Percentiles rank a stretch among this genome's conserved stretches.
Evolutionary conservation across 2,797 vertebrate species (phyloP).

Genomic region (Pseudocheirus occidentalis): DNA sequence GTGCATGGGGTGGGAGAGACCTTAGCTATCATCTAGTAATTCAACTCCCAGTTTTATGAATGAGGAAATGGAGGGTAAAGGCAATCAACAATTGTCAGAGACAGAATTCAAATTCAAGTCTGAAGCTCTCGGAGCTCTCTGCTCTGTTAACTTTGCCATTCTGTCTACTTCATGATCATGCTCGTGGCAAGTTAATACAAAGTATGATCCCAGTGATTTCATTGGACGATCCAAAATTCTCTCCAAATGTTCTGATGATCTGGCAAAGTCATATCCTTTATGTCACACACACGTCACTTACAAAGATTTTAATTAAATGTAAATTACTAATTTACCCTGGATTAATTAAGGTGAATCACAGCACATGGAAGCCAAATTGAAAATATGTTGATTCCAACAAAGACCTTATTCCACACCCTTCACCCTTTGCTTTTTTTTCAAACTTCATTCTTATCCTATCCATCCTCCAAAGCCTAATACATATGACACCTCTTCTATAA

Average conservation of each 20-base stretch:
- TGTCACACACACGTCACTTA: neutral
- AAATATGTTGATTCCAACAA: neutral
- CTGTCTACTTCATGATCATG: neutral
- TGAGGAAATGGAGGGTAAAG: neutral
- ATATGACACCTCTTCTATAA: no score
- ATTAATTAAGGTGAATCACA: neutral
- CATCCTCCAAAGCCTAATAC: neutral
- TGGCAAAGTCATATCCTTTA: neutral
- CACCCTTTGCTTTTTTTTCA: neutral
- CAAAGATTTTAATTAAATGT: neutral
- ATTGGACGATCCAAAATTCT: neutral
- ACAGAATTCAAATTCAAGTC: neutral
- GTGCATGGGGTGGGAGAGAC: neutral
- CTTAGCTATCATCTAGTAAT: neutral
- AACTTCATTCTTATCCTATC: neutral
- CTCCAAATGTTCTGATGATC: neutral
- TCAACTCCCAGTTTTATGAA: neutral
- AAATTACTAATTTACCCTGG: neutral
- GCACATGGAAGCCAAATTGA: neutral
- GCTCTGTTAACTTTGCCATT: neutral
- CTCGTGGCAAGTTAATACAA: neutral
- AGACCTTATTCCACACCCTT: neutral
- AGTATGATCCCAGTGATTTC: neutral
- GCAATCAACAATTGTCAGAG: neutral
- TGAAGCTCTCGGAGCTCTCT: neutral